Percentiles rank a stretch among this genome's conserved stretches.
phyloP scores from a whole-genome alignment of 2,888 invertebrate genomes.

The Salpingus planirostris region DNA sequence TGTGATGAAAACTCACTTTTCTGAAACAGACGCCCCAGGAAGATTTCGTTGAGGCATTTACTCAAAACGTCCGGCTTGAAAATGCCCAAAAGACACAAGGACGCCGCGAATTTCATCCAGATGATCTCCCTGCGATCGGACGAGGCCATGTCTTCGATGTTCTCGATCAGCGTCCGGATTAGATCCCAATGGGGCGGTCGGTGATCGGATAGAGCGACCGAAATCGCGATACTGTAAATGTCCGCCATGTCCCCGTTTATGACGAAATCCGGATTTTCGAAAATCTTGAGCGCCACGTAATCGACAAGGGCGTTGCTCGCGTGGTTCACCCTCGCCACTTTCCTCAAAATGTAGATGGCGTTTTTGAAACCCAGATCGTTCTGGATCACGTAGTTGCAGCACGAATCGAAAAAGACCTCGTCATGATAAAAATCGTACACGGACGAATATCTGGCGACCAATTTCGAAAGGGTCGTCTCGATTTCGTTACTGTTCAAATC shows the following conservation, averaged over 20 bases:
- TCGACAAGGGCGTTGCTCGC: constrained; percentile 50
- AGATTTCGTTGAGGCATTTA: constrained; percentile 45
- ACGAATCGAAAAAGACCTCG: constrained; percentile 50
- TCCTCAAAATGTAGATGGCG: constrained; percentile 44
- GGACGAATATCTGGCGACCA: constrained; percentile 42
- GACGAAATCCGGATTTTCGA: constrained; percentile 39
- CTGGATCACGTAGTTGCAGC: constrained; percentile 46
- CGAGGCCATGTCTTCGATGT: constrained; percentile 14
- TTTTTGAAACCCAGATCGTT: constrained; percentile 46
- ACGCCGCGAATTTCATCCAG: constrained; percentile 45
- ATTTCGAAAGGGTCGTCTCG: constrained; percentile 43
- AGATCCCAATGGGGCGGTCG: constrained; percentile 49
- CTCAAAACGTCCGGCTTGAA: constrained; percentile 48
- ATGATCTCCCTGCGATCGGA: constrained; percentile 19
- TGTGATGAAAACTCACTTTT: constrained; percentile 31
- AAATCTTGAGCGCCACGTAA: constrained; percentile 46
- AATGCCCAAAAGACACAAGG: constrained; percentile 51
- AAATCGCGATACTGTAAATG: constrained; percentile 46
- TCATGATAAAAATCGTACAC: constrained; percentile 51
- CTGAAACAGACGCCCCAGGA: constrained; percentile 35
- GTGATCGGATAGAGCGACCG: constrained; percentile 50
- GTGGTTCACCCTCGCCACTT: constrained; percentile 51
- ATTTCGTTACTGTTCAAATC: constrained; percentile 44
- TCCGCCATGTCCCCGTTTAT: constrained; percentile 38
- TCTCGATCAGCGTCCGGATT: constrained; percentile 34